Evolutionary conservation across 2,797 vertebrate genomes (phyloP), one percentile per base, ranked within the genome.

Genomic region (Ibycter americanus): DNA sequence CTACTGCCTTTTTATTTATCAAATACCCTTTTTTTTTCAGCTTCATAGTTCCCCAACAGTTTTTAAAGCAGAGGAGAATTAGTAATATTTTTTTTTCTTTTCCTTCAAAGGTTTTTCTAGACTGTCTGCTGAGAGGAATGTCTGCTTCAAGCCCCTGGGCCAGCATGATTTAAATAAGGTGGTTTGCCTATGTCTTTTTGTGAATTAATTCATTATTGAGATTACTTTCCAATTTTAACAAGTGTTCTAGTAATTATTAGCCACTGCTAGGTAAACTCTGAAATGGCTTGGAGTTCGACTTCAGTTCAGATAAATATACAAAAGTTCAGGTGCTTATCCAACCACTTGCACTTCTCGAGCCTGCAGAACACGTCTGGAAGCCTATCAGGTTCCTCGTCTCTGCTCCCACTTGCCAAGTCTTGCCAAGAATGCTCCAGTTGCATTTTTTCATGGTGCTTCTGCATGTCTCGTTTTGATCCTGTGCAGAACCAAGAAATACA

Each of bases 261-360:
- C 74, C 51, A 82, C 70, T 74, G 70, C 62, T n/a, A 49, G 36
- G 78, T 51, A 89, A 90, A 83, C 71, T 52, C 93, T 74, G 77
- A 85, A 90, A 89, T 32, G 36, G 31, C 81, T 96, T 4, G 2
- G 74, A 58, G 93, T 95, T 96, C 34, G 40, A 91, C 67, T 65
- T 90, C 92, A 83, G 94, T 95, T 97, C 93, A 96, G 90, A 95
- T 81, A 96, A 96, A 97, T 74, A 97, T 22, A 71, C 86, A 83
- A 55, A 92, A 92, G 74, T 92, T 95, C 92, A 97, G 96, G 94
- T 97, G 81, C 68, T 97, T 97, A 96, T 96, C 93, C 86, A 73
- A 56, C 71, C 80, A 42, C 88, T 70, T 89, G 63, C 54, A 92
- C 72, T 84, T 80, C 80, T 95, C 52, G 83, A 95, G 61, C 81